Percentiles rank a stretch among this genome's conserved stretches.
Evolutionary conservation across 2,797 vertebrate genomes (phyloP).

Genomic region (Alcedo quadribrachys): DNA sequence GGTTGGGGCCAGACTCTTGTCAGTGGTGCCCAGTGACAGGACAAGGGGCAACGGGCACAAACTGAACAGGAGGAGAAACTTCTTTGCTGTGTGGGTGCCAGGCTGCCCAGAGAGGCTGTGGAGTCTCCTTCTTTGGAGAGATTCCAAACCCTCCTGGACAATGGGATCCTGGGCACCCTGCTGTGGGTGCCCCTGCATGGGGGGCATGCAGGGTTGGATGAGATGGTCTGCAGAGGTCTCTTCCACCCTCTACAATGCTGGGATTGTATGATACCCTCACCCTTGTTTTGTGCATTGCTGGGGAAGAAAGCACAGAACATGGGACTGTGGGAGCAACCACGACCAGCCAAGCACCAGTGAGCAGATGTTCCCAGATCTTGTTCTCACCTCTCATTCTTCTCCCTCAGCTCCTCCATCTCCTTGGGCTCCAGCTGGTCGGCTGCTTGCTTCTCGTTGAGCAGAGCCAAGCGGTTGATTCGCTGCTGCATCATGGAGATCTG

Average conservation of each 20-base stretch:
- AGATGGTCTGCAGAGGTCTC: background rate
- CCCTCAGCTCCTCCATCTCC: slow-evolving; percentile 83
- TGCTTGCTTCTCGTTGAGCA: slow-evolving; percentile 78
- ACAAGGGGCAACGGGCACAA: too few relatives aligned
- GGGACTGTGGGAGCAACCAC: background rate
- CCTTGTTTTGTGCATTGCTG: background rate
- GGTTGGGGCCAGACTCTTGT: background rate
- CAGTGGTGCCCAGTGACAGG: too few relatives aligned
- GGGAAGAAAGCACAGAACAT: background rate
- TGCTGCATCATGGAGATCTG: slow-evolving; percentile 85
- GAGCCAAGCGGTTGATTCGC: slow-evolving; percentile 82
- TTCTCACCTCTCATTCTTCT: slow-evolving; percentile 83
- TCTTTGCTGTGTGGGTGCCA: too few relatives aligned
- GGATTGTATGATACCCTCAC: background rate
- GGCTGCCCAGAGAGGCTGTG: too few relatives aligned
- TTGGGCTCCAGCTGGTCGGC: slow-evolving; percentile 75
- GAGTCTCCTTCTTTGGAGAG: too few relatives aligned
- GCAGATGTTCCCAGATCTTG: fast-evolving
- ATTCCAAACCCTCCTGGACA: too few relatives aligned
- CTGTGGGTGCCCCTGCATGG: background rate
- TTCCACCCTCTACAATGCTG: background rate
- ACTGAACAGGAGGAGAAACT: background rate
- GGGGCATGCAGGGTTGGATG: background rate
- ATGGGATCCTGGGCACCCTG: background rate
- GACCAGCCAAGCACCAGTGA: background rate